These are phyloP conservation scores for Turdus rufiventris DNA, from an alignment of 2,113 vertebrate species.

Conservation along the genomic window DNA sequence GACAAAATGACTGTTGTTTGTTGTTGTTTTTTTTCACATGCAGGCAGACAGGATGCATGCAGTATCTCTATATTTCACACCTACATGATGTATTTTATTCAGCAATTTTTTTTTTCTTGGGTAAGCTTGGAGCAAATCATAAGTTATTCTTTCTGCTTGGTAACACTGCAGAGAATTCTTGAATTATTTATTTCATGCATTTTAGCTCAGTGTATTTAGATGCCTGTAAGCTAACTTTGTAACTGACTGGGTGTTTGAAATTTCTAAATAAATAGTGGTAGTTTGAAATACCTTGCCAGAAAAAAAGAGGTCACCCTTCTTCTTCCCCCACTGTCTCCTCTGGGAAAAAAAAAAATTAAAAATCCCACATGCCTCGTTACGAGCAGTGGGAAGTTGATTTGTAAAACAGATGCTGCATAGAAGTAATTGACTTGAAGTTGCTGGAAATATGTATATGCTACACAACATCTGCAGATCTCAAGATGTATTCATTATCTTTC, in stretches of 20 bases:
- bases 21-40: background rate
- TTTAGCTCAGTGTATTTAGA: constrained; percentile 22
- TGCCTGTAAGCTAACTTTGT: constrained; percentile 18
- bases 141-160: constrained; percentile 15
- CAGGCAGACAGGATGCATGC: background rate
- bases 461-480: constrained; percentile 58
- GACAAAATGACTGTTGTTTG: background rate
- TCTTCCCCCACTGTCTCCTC: background rate
- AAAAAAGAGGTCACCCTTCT: constrained; percentile 41
- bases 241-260: constrained; percentile 15
- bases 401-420: constrained; percentile 41
- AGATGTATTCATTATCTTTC: constrained; percentile 54
- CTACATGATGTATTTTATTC: background rate
- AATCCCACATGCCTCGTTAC: background rate
- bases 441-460: constrained; percentile 47
- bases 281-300: constrained; percentile 26
- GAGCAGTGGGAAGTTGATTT: constrained; percentile 23
- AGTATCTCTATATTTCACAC: background rate
- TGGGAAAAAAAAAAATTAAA: background rate
- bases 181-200: constrained; percentile 49
- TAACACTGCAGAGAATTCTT: background rate
- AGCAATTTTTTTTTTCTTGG: background rate
- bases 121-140: background rate
- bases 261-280: constrained; percentile 3
- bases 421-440: constrained; percentile 50